Percentiles rank a stretch among this genome's conserved stretches.
Conservation (phyloP, 2,113 vertebrate genomes). For the Miniopterus natalensis region DNA sequence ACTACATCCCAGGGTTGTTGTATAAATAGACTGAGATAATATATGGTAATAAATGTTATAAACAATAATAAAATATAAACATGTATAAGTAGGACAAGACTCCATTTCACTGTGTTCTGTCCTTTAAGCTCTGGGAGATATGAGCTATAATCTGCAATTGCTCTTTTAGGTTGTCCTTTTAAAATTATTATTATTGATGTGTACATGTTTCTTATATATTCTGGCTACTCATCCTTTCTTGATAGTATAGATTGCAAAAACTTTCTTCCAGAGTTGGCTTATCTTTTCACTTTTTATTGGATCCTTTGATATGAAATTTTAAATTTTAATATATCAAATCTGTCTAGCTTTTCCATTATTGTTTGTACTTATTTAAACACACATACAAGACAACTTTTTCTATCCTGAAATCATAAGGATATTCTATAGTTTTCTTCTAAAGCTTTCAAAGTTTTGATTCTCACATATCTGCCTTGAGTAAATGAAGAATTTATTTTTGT, state of each 20-base stretch:
- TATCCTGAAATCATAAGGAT: constrained; percentile 19
- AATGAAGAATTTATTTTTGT: constrained; percentile 23
- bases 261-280: constrained; percentile 29
- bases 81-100: neutral
- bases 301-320: constrained; percentile 32
- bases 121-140: neutral
- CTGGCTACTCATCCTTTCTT: constrained; percentile 16
- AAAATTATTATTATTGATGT: constrained; percentile 30
- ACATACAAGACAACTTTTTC: neutral
- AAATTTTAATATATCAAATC: constrained; percentile 44
- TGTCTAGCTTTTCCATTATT: constrained; percentile 16
- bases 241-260: neutral
- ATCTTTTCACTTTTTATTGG: constrained; percentile 41
- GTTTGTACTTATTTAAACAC: neutral
- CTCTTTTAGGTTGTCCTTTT: neutral
- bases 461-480: neutral
- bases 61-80: constrained; percentile 28
- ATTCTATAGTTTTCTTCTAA: constrained; percentile 39
- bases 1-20: neutral
- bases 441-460: constrained; percentile 39
- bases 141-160: neutral
- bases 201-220: neutral
- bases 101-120: neutral
- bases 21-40: constrained; percentile 43
- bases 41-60: neutral